Percentiles rank a stretch among this genome's conserved stretches.
Conservation (phyloP, 1,140 invertebrate genomes). For the Brachionus rubens region DNA sequence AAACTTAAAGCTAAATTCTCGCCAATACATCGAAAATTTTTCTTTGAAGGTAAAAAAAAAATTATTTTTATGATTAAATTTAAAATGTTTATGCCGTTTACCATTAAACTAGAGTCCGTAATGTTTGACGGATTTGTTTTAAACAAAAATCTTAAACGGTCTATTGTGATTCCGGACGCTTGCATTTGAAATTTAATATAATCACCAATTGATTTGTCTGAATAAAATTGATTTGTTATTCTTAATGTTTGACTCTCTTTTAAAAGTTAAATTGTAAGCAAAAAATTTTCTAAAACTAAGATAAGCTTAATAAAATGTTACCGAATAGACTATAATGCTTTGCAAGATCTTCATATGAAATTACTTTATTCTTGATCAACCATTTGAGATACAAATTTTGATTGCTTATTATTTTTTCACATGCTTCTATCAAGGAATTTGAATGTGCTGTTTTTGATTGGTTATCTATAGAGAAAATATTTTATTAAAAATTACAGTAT, state of each 20-base stretch:
- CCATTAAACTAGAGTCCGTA: not conserved
- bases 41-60: not conserved
- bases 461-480: not conserved
- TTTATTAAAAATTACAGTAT: not conserved
- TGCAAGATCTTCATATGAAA: not conserved
- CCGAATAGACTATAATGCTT: not conserved
- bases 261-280: not conserved
- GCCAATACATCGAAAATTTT: constrained; percentile 18
- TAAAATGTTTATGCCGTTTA: no score
- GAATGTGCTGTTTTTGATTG: constrained; percentile 10
- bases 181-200: constrained; percentile 22
- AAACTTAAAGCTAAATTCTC: constrained; percentile 38
- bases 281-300: not conserved
- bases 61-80: no score
- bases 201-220: not conserved
- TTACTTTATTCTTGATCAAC: not conserved
- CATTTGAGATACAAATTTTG: constrained; percentile 24
- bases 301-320: not conserved
- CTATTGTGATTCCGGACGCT: not conserved
- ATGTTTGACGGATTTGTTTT: not conserved
- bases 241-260: constrained; percentile 27
- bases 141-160: not conserved
- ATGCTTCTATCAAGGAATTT: not conserved
- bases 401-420: not conserved
- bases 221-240: constrained; percentile 31